phyloP scores from a whole-genome alignment of 1,140 invertebrate genomes.

The Trachymyrmex cornetzi region DNA sequence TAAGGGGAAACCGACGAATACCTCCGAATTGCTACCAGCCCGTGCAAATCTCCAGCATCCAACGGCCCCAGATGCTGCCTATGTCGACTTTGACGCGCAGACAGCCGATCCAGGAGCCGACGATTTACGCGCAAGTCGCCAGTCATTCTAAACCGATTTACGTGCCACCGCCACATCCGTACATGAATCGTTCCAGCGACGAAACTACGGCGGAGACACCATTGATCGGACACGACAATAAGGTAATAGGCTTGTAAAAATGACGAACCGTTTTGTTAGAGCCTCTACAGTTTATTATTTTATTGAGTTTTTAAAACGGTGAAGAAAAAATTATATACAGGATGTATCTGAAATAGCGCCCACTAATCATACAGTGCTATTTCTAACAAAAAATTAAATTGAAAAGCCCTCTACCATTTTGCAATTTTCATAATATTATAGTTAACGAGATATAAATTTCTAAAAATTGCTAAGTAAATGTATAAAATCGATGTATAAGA shows the following conservation, averaged over 20 bases:
- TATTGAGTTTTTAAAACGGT: neutral
- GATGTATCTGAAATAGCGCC: too few species aligned
- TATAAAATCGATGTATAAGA: too few species aligned
- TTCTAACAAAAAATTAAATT: too few species aligned
- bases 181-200: slow-evolving; percentile 83
- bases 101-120: slow-evolving; percentile 87
- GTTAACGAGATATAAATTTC: too few species aligned
- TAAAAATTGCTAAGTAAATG: too few species aligned
- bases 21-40: slow-evolving; percentile 85
- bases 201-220: slow-evolving; percentile 85
- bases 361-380: too few species aligned
- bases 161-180: slow-evolving; percentile 84
- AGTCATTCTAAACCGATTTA: slow-evolving; percentile 85
- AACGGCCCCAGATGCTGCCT: slow-evolving; percentile 83
- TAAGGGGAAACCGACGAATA: slow-evolving; percentile 83
- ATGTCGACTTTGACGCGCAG: slow-evolving; percentile 87
- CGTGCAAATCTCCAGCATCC: slow-evolving; percentile 85
- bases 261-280: neutral
- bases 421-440: too few species aligned
- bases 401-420: too few species aligned
- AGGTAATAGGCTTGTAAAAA: slow-evolving; percentile 76
- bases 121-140: slow-evolving; percentile 89
- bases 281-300: neutral
- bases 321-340: too few species aligned
- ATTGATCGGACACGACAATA: slow-evolving; percentile 85